Percentiles rank a stretch among this genome's conserved stretches.
Evolutionary conservation across 2,797 vertebrate species (phyloP).

Genomic region (Macropodus opercularis): DNA sequence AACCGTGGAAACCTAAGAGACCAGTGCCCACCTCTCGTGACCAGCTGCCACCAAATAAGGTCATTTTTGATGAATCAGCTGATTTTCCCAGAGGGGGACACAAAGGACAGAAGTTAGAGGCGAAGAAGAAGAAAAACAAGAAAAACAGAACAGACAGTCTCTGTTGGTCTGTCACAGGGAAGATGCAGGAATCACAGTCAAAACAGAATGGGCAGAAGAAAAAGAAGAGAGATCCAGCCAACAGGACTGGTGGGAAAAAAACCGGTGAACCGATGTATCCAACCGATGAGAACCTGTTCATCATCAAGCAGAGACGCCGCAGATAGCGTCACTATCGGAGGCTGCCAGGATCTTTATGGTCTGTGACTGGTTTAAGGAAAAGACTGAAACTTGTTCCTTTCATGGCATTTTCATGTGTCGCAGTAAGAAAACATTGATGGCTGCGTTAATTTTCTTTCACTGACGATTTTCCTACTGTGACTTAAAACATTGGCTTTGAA

Average conservation of each 20-base stretch:
- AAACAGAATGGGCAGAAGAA: conserved; percentile 34
- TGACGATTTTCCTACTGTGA: neutral
- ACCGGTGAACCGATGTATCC: conserved; percentile 33
- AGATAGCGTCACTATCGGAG: conserved; percentile 30
- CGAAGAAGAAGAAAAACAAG: conserved; percentile 30
- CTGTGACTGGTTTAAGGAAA: conserved; percentile 9
- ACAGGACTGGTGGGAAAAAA: conserved; percentile 38
- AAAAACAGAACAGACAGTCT: conserved; percentile 2
- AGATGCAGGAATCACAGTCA: conserved; percentile 3
- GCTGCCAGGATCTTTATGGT: neutral
- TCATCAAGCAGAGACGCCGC: conserved; percentile 77
- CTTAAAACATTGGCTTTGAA: neutral
- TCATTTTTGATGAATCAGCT: conserved; percentile 36
- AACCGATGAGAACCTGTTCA: conserved; percentile 80
- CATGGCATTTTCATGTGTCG: neutral
- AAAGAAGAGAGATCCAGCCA: conserved; percentile 12
- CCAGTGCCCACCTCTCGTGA: conserved; percentile 55
- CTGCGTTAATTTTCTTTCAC: neutral
- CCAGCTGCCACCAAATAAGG: conserved; percentile 3
- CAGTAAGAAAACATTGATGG: neutral
- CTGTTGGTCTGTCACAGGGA: conserved; percentile 1
- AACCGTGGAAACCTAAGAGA: conserved; percentile 72
- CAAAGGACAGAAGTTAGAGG: conserved; percentile 4
- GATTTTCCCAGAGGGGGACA: conserved; percentile 75
- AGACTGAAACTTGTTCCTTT: neutral